These are phyloP conservation scores for Tineola bisselliella DNA, from an alignment of 2,888 invertebrate genomes.

Conservation along the genomic window DNA sequence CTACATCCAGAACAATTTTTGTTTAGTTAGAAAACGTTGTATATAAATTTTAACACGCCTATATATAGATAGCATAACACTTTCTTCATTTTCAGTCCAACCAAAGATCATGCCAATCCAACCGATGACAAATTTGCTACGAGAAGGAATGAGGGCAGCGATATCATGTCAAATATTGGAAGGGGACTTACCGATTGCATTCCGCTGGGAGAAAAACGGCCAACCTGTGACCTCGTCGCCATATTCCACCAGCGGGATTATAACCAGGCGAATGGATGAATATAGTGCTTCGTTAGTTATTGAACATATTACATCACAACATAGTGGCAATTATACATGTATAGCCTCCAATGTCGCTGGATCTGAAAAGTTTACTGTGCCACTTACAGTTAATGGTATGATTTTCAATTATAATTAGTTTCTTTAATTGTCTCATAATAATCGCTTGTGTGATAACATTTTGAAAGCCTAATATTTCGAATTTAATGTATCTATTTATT, in stretches of 20 bases:
- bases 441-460: no score
- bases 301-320: constrained; percentile 84
- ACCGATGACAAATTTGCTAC: constrained; percentile 80
- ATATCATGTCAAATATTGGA: constrained; percentile 91
- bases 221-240: constrained; percentile 76
- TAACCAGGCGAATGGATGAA: constrained; percentile 75
- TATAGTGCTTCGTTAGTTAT: constrained; percentile 88
- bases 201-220: constrained; percentile 91
- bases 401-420: no score
- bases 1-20: no score
- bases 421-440: no score
- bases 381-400: constrained; percentile 82
- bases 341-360: constrained; percentile 90
- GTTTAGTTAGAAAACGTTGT: no score
- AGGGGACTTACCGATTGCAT: constrained; percentile 91
- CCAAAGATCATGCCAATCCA: constrained; percentile 87
- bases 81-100: constrained; percentile 69
- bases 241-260: constrained; percentile 56
- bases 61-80: not conserved
- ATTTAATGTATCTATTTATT: no score
- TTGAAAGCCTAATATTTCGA: no score
- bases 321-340: constrained; percentile 93
- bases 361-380: constrained; percentile 78
- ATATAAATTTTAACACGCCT: no score
- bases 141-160: constrained; percentile 88